Conservation (phyloP, 2,113 vertebrate genomes). For the Oxyruncus cristatus region DNA sequence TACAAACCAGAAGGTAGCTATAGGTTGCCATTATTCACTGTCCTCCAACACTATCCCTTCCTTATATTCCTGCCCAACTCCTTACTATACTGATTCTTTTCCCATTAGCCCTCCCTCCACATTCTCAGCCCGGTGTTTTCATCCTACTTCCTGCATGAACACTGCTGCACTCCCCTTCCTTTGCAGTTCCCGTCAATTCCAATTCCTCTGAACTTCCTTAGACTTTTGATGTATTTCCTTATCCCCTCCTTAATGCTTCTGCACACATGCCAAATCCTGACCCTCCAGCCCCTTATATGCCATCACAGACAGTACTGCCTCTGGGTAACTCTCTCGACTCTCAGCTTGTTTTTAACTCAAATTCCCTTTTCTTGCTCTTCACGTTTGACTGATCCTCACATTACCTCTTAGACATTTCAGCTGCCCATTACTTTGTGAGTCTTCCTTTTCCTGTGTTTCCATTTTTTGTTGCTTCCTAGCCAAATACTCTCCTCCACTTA, state of each 20-base stretch:
- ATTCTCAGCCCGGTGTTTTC: background rate
- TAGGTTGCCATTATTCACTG: background rate
- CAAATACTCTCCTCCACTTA: background rate
- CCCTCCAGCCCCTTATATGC: background rate
- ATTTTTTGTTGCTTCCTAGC: background rate
- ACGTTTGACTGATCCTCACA: background rate
- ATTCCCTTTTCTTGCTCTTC: background rate
- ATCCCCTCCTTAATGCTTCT: background rate
- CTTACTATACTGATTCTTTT: background rate
- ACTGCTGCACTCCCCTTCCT: background rate
- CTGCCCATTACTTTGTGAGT: background rate
- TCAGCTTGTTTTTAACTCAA: background rate
- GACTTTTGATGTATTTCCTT: background rate
- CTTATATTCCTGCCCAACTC: background rate
- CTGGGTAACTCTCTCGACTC: background rate
- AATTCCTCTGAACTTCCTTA: background rate
- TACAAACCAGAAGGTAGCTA: background rate
- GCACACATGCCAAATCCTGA: background rate
- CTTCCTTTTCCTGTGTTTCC: background rate
- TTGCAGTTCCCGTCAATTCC: background rate
- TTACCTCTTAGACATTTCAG: background rate
- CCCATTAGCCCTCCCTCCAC: background rate
- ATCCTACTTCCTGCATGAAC: background rate
- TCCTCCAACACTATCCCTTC: background rate
- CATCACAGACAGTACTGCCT: background rate